Percentiles rank a stretch among this genome's conserved stretches.
These are phyloP conservation scores for Arnoldichthys spilopterus DNA, from an alignment of 2,797 vertebrate genomes.

Conservation along the genomic window DNA sequence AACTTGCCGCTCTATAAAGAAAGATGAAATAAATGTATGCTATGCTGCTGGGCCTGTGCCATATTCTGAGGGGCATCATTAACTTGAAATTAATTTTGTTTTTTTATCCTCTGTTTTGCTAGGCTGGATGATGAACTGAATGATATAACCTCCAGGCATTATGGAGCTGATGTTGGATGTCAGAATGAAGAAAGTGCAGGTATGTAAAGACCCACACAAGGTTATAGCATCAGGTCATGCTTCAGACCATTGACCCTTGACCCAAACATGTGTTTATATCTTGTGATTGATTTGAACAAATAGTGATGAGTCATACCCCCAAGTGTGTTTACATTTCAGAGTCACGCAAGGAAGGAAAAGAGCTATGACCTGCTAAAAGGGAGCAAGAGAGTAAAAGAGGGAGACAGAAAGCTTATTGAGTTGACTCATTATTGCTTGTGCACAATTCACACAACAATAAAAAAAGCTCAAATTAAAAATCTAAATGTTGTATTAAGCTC, in stretches of 20 bases:
- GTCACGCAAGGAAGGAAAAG: constrained; percentile 83
- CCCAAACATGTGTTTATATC: constrained; percentile 78
- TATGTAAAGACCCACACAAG: constrained; percentile 60
- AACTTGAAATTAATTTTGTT: constrained; percentile 36
- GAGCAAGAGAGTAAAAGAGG: constrained; percentile 73
- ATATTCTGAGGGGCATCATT: constrained; percentile 44
- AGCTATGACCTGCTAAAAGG: constrained; percentile 79
- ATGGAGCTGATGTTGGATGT: constrained; percentile 63
- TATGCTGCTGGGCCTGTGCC: constrained; percentile 42
- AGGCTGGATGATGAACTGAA: constrained; percentile 48
- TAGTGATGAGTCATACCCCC: constrained; percentile 79
- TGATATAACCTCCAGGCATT: not conserved
- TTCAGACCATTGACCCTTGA: constrained; percentile 71
- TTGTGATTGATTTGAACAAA: constrained; percentile 79
- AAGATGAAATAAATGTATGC: constrained; percentile 59
- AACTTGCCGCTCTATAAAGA: constrained; percentile 61
- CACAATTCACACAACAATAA: not conserved
- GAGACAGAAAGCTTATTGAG: constrained; percentile 4
- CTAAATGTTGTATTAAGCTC: not conserved
- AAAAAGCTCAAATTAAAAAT: not conserved
- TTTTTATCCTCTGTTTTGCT: constrained; percentile 68
- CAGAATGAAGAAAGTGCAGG: constrained; percentile 36
- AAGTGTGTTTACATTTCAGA: constrained; percentile 77
- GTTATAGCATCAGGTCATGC: constrained; percentile 48
- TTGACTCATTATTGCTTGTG: constrained; percentile 1